These are phyloP conservation scores for Fistularia commersonii DNA, from an alignment of 2,797 vertebrate species.

Conservation along the genomic window DNA sequence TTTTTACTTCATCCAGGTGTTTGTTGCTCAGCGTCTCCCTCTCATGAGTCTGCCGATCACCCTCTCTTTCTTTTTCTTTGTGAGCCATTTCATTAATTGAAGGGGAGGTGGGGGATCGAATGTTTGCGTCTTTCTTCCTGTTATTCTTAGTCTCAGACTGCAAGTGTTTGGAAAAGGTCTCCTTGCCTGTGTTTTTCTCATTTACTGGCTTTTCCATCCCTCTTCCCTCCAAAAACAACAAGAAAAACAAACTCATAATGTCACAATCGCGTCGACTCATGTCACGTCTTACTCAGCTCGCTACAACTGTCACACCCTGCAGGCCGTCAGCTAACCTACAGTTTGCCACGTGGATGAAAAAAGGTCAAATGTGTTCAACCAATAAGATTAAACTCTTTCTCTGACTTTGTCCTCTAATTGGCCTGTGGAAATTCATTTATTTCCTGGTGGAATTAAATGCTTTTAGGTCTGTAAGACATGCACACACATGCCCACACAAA, in stretches of 20 bases:
- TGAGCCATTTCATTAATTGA: background rate
- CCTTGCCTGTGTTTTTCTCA: background rate
- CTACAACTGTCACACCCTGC: conserved; percentile 11
- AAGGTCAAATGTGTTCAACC: conserved; percentile 34
- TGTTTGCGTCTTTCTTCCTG: conserved; percentile 16
- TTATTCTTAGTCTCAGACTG: conserved; percentile 3
- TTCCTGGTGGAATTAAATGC: conserved; percentile 53
- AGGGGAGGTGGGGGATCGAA: background rate
- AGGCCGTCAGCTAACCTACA: conserved; percentile 9
- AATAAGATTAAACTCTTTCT: conserved; percentile 40
- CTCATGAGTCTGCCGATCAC: too few relatives aligned
- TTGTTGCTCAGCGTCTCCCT: background rate
- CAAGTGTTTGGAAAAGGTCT: conserved; percentile 1
- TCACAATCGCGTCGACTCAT: background rate
- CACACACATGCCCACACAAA: conserved; percentile 8
- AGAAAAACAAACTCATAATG: conserved; percentile 7
- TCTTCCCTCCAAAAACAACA: conserved; percentile 18
- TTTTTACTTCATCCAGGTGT: conserved; percentile 3
- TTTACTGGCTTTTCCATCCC: background rate
- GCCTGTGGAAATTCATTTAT: conserved; percentile 51
- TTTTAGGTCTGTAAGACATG: conserved; percentile 57
- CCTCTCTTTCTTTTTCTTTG: background rate
- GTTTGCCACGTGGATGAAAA: conserved; percentile 14
- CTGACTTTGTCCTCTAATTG: conserved; percentile 55
- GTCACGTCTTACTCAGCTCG: conserved; percentile 8